Evolutionary conservation across 2,888 invertebrate genomes (phyloP), one percentile per base, ranked within the genome.

Genomic region (Ophraella communa): DNA sequence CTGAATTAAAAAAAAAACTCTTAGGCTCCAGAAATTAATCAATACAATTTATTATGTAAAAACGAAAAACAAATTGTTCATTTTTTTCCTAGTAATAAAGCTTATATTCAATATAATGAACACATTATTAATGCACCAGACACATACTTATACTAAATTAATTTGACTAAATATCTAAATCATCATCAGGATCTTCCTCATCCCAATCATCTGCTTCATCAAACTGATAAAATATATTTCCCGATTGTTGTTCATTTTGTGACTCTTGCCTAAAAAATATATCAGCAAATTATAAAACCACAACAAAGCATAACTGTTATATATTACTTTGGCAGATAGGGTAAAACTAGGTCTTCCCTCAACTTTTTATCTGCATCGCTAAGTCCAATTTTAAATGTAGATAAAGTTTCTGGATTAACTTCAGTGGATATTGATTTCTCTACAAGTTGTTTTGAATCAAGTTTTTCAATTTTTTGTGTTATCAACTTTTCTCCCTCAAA

Each of bases 121-220:
- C 47, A 47, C 47, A 47, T 47, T 21, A 35, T 35, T 47, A 23
- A 23, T 47, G 47, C 47, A 47, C 47, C 47, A 4, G 47, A 5
- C n/a, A 23, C n/a, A 8, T 11, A n/a, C 21, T 47, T 47, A 23
- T 21, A 17, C 23, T 14, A 23, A n/a, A 23, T 47, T n/a, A 11
- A 47, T 23, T n/a, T 27, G 14, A 7, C 44, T 83, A 88, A 75
- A 93, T 88, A 82, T 91, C 88, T 66, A 94, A 84, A 83, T 94
- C 94, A 80, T 94, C 93, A 84, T 94, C 94, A 1, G 93, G 93
- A 82, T 94, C 93, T 82, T 93, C 93, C 76, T 92, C 93, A 76
- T 94, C 94, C 85, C 91, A 90, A 79, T 93, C 93, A 80, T 93
- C 93, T 1, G 87, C 85, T 58, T 88, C 88, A 81, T 94, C 93